phyloP scores from a whole-genome alignment of 2,113 vertebrate genomes.

The Xiphorhynchus elegans region DNA sequence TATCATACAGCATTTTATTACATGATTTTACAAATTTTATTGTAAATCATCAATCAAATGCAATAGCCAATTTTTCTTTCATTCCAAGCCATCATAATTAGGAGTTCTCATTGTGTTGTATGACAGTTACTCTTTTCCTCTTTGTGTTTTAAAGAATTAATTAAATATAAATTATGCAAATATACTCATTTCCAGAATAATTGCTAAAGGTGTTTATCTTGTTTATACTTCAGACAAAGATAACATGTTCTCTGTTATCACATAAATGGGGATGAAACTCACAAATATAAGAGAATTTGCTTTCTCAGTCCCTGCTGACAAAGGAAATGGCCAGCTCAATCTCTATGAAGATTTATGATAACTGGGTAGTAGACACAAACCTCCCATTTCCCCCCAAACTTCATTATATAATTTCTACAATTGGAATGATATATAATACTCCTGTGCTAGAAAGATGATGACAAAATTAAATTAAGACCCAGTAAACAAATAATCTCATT shows the following conservation, averaged over 20 bases:
- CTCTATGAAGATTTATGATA: slow-evolving; percentile 22
- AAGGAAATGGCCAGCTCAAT: slow-evolving; percentile 62
- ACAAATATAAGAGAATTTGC: slow-evolving; percentile 32
- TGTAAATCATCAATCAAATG: slow-evolving; percentile 55
- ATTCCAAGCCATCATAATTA: slow-evolving; percentile 37
- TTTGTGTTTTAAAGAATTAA: slow-evolving; percentile 23
- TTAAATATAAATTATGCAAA: slow-evolving; percentile 9
- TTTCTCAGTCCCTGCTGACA: slow-evolving; percentile 36
- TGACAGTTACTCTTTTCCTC: neutral
- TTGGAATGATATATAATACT: neutral
- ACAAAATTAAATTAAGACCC: neutral
- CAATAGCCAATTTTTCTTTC: slow-evolving; percentile 20
- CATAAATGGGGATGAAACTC: slow-evolving; percentile 26
- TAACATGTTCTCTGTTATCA: neutral
- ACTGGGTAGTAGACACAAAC: slow-evolving; percentile 58
- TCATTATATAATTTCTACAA: neutral
- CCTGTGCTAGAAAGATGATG: neutral
- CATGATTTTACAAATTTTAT: slow-evolving; percentile 60
- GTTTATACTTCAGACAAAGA: slow-evolving; percentile 8
- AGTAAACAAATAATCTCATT: neutral
- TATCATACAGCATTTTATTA: slow-evolving; percentile 58
- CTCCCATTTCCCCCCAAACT: neutral
- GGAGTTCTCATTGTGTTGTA: neutral
- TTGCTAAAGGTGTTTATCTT: neutral
- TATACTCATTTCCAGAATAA: slow-evolving; percentile 19